A percentile compares a stretch with the other conserved stretches of the same genome.
Evolutionary conservation across 2,797 vertebrate species (phyloP).

Genomic region (Chaenodraco wilsoni): DNA sequence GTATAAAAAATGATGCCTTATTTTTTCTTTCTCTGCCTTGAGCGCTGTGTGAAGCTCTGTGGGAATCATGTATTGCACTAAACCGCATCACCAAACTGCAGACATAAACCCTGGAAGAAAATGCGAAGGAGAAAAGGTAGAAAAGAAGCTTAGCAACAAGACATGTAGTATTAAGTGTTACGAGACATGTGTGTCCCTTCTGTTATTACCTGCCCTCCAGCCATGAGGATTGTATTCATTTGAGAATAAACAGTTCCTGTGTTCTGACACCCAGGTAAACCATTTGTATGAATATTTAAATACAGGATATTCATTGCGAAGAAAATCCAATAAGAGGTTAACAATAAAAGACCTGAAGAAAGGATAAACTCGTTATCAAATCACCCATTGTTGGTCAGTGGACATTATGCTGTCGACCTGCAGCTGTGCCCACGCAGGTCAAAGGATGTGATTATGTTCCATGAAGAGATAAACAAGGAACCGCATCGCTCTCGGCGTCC

Average conservation of each 20-base stretch:
- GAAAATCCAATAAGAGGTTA: conserved; percentile 43
- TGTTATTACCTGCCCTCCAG: conserved; percentile 32
- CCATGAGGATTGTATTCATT: conserved; percentile 55
- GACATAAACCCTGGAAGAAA: conserved; percentile 22
- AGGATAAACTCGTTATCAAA: conserved; percentile 40
- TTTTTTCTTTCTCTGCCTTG: conserved; percentile 19
- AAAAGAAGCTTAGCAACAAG: conserved; percentile 20
- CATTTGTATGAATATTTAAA: conserved; percentile 48
- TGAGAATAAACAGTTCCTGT: conserved; percentile 13
- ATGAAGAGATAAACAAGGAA: conserved; percentile 71
- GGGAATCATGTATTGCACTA: conserved; percentile 16
- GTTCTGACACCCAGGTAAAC: conserved; percentile 41
- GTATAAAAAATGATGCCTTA: conserved; percentile 2
- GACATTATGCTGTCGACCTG: conserved; percentile 22
- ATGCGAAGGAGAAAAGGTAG: conserved; percentile 5
- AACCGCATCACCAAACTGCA: conserved; percentile 12
- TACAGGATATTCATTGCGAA: conserved; percentile 35
- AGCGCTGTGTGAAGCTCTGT: conserved; percentile 17
- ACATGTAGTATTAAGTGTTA: conserved; percentile 9
- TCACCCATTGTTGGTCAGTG: conserved; percentile 20
- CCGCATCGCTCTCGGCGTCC: conserved; percentile 55
- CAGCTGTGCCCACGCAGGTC: conserved; percentile 47
- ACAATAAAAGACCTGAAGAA: conserved; percentile 33
- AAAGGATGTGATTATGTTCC: conserved; percentile 64
- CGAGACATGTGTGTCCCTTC: conserved; percentile 35